Evolutionary conservation across 2,113 vertebrate species (phyloP).

Genomic region (Plectropomus leopardus): DNA sequence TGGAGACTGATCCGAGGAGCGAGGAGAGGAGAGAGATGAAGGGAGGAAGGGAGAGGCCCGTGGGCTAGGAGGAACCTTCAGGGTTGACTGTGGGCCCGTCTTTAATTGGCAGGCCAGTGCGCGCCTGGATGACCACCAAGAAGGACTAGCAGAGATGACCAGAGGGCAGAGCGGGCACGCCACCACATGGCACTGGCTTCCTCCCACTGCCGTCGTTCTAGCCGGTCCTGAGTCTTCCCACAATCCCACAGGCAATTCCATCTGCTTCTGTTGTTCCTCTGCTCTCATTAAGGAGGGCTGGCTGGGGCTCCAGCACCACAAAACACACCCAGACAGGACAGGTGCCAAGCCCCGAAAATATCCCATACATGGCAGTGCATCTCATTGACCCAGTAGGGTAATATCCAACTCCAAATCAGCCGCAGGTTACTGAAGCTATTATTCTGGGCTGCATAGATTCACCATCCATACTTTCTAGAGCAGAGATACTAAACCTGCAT

Average conservation of each 20-base stretch:
- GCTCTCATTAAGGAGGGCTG: constrained; percentile 76
- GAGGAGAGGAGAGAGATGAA: constrained; percentile 39
- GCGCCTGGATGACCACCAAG: constrained; percentile 80
- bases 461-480: constrained; percentile 2
- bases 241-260: constrained; percentile 82
- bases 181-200: constrained; percentile 78
- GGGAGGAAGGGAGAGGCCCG: constrained; percentile 49
- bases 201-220: constrained; percentile 49
- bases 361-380: constrained; percentile 55
- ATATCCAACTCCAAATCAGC: constrained; percentile 63
- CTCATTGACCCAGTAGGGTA: constrained; percentile 75
- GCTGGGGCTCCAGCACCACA: constrained; percentile 38
- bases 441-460: constrained; percentile 24
- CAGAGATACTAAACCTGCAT: no score
- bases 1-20: constrained; percentile 46
- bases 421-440: constrained; percentile 40
- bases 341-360: constrained; percentile 67
- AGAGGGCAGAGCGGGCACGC: constrained; percentile 73
- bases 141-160: constrained; percentile 73
- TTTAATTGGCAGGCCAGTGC: constrained; percentile 83
- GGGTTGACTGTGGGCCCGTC: constrained; percentile 75
- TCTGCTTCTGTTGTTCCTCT: constrained; percentile 77
- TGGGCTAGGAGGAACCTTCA: constrained; percentile 67
- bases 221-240: constrained; percentile 71
- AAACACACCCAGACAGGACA: constrained; percentile 71